These are phyloP conservation scores for Scaptomyza montana DNA, from an alignment of 1,140 invertebrate species.

Conservation along the genomic window DNA sequence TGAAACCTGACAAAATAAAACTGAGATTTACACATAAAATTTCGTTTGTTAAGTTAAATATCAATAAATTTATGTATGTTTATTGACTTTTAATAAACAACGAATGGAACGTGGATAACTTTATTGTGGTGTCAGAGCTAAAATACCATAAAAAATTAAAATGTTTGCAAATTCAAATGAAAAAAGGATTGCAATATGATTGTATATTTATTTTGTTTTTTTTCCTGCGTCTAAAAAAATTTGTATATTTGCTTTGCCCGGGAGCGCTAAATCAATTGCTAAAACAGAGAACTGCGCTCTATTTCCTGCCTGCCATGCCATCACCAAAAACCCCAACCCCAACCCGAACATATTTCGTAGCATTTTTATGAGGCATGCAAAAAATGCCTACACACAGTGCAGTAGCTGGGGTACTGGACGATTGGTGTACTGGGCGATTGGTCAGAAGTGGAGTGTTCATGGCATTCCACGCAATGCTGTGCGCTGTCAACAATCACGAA, in stretches of 20 bases:
- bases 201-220: not conserved
- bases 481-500: conserved; percentile 81
- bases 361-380: conserved; percentile 75
- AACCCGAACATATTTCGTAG: conserved; percentile 61
- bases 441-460: conserved; percentile 34
- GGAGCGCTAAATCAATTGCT: conserved; percentile 66
- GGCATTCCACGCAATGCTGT: conserved; percentile 56
- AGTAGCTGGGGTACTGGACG: not conserved
- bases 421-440: conserved; percentile 27
- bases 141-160: not conserved
- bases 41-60: no score
- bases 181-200: not conserved
- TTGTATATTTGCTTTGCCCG: conserved; percentile 35
- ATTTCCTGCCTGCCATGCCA: conserved; percentile 69
- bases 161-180: not conserved
- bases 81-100: no score
- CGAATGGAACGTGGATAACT: not conserved
- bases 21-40: no score
- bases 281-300: conserved; percentile 55
- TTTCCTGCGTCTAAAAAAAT: conserved; percentile 29
- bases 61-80: no score
- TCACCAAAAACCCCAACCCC: conserved; percentile 30
- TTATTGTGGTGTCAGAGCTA: not conserved
- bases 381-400: conserved; percentile 60
- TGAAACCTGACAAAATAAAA: no score